These are phyloP conservation scores for Cliona cf. orientalis DNA, from an alignment of 37 sponge, comb jelly and placozoan genomes.

Conservation along the genomic window DNA sequence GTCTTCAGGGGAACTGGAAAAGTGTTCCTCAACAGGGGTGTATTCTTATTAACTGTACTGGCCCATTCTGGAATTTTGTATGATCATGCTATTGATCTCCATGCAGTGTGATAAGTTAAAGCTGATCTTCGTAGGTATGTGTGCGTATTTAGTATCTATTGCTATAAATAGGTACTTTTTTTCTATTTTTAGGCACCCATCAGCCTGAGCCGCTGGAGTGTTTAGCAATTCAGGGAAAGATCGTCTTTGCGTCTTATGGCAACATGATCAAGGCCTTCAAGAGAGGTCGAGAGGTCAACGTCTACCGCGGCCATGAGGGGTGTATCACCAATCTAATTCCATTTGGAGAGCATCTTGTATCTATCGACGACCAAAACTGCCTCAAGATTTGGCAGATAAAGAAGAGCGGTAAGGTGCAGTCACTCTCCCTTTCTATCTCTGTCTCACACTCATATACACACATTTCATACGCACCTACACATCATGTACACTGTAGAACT, in stretches of 20 bases:
- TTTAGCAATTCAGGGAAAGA: slow-evolving; percentile 46
- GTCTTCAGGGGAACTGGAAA: too few species aligned
- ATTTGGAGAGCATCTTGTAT: slow-evolving; percentile 85
- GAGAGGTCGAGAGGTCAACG: slow-evolving; percentile 58
- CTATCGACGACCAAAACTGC: slow-evolving; percentile 73
- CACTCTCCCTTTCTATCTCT: neutral
- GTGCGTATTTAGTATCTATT: neutral
- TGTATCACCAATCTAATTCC: slow-evolving; percentile 64
- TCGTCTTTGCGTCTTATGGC: slow-evolving; percentile 55
- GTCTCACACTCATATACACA: neutral
- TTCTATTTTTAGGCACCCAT: slow-evolving; percentile 20
- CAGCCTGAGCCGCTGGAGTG: slow-evolving; percentile 68
- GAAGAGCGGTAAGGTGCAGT: slow-evolving; percentile 61
- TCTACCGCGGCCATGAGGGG: slow-evolving; percentile 60
- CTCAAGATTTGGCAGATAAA: slow-evolving; percentile 72
- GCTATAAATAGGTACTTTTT: too few species aligned
- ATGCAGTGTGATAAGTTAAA: slow-evolving; percentile 78
- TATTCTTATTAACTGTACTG: too few species aligned
- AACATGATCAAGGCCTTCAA: slow-evolving; percentile 56
- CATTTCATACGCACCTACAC: too few species aligned
- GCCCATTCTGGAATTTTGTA: too few species aligned
- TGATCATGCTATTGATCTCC: too few species aligned
- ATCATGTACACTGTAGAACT: too few species aligned
- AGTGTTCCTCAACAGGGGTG: too few species aligned
- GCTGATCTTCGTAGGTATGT: slow-evolving; percentile 68